These are phyloP conservation scores for Sciaenops ocellatus DNA, from an alignment of 2,797 vertebrate species.

Conservation along the genomic window DNA sequence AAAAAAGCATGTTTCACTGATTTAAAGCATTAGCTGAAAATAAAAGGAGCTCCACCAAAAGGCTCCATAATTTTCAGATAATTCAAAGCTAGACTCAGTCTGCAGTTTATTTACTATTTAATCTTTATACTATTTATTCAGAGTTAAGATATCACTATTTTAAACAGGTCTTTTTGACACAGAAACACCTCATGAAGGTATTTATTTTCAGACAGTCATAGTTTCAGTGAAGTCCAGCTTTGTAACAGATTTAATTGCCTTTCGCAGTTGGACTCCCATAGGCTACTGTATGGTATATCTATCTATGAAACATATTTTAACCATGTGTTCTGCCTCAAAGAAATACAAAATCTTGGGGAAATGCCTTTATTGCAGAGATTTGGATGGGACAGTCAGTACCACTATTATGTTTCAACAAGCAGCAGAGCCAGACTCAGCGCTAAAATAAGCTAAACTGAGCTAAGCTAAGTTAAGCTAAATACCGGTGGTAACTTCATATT, in stretches of 20 bases:
- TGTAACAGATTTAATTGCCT: not conserved
- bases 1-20: constrained; percentile 19
- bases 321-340: not conserved
- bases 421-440: not conserved
- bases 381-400: accelerated
- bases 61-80: not conserved
- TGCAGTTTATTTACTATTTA: constrained; percentile 1
- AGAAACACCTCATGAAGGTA: not conserved
- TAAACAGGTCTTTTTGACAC: not conserved
- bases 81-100: not conserved
- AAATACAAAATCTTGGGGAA: not conserved
- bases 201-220: not conserved
- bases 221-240: not conserved
- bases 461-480: not conserved
- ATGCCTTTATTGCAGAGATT: not conserved
- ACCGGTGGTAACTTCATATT: not conserved
- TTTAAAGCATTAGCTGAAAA: constrained; percentile 38
- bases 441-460: not conserved
- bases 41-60: constrained; percentile 3
- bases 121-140: not conserved
- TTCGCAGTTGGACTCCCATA: not conserved
- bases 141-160: not conserved
- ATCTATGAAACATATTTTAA: not conserved
- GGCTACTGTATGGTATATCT: too few relatives aligned
- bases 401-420: not conserved